phyloP scores from a whole-genome alignment of 30 jellyfish, hydroid and myxozoan genomes.

The Hydractinia symbiolongicarpus region DNA sequence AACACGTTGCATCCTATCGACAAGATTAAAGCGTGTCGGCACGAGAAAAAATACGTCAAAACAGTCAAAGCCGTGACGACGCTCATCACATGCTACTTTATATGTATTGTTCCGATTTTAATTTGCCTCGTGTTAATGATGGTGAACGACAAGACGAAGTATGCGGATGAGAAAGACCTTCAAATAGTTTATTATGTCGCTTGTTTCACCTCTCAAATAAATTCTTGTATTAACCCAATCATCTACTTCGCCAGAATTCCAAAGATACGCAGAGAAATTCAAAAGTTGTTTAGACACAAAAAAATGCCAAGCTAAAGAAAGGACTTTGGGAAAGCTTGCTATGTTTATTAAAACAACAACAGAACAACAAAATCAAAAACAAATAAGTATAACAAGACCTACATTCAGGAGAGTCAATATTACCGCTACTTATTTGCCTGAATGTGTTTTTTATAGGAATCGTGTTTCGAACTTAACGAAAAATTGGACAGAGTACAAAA shows the following conservation, averaged over 20 bases:
- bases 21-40: neutral
- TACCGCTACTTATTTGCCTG: no score
- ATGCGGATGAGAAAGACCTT: neutral
- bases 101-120: conserved; percentile 1
- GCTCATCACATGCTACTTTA: conserved; percentile 16
- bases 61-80: conserved; percentile 20
- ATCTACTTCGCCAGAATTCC: conserved; percentile 60
- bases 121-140: conserved; percentile 14
- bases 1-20: neutral
- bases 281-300: conserved; percentile 16
- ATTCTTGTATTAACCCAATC: conserved; percentile 66
- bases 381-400: no score
- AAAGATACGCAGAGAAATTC: conserved; percentile 40
- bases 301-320: neutral
- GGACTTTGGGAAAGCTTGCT: no score
- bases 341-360: no score
- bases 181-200: conserved; percentile 12
- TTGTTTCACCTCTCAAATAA: conserved; percentile 10
- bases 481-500: no score
- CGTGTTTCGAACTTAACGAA: no score
- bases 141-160: neutral
- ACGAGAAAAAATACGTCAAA: neutral
- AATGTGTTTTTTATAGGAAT: no score
- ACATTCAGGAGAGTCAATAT: no score
- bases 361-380: no score